A percentile compares a stretch with the other conserved stretches of the same genome.
These are phyloP conservation scores for Bimastos eiseni DNA, from an alignment of 2,888 invertebrate species.

Conservation along the genomic window DNA sequence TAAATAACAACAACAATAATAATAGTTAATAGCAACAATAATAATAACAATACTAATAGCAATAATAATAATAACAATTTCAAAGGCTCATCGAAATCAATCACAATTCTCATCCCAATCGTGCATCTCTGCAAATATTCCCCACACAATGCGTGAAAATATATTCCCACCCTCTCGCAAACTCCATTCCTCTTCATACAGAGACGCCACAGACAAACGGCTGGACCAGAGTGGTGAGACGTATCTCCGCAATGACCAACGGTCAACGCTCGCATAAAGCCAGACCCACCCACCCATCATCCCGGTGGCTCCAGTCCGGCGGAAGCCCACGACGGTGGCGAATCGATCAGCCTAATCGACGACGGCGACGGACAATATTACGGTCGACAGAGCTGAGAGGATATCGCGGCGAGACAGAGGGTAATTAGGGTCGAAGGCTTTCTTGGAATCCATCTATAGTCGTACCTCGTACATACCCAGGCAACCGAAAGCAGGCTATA, in stretches of 20 bases:
- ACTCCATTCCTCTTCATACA: no score
- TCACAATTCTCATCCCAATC: no score
- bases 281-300: not conserved
- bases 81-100: no score
- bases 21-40: no score
- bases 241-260: not conserved
- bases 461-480: not conserved
- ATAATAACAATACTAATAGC: no score
- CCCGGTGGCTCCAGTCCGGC: not conserved
- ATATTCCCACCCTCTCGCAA: no score
- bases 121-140: no score
- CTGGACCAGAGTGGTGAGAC: not conserved
- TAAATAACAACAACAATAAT: no score
- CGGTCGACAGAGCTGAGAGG: not conserved
- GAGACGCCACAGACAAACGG: no score
- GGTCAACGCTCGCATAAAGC: no score
- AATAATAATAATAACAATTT: no score
- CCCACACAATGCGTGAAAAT: no score
- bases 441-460: not conserved
- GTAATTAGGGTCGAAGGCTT: not conserved
- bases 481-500: not conserved
- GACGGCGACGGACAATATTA: not conserved
- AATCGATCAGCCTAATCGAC: not conserved
- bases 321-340: not conserved
- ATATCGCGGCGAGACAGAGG: not conserved